Base-by-base conservation (phyloP, 2,113 vertebrate species). In the Lampris incognitus region DNA sequence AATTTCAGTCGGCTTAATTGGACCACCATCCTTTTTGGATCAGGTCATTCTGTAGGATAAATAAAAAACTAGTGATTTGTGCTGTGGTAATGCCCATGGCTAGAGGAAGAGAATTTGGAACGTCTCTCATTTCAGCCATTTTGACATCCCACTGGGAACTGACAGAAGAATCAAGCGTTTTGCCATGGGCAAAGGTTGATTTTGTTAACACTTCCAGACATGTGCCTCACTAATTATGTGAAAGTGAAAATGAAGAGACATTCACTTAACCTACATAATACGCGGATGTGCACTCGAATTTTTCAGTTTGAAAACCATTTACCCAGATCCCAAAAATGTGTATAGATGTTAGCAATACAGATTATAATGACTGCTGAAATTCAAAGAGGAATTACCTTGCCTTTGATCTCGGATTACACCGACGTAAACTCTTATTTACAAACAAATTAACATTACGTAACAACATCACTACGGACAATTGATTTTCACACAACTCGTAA, bases 371-470 rank as follows among this genome's bases (percentile, higher is more conserved):
- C 57, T 8, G 49, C 0, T 61, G 13, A 66, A 59, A 62, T 50
- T 69, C 46, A 55, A 50, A 44, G 11, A 7, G n/a, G 69, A 69
- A 11, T 69, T 42, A 42, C 36, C 41, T 44, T 10, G 11, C 6
- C 38, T 40, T 9, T 44, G 48, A 58, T 58, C 42, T 76, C 24
- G 6, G 42, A 74, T 82, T 72, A 74, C 69, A 65, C 41, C 3
- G 38, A 62, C 7, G n/a, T 78, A 72, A 71, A 69, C 56, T 36
- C 24, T 49, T 85, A 90, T 89, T 90, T 91, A 87, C 82, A 80
- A 90, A 90, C 88, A 89, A 74, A 74, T 85, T 2, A 10, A 9
- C 36, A 62, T 91, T 90, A 91, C 83, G 85, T 87, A 89, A 91
- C 77, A 1, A 36, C 58, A 50, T 59, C 74, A 74, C 75, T 72